Percentiles rank a stretch among this genome's conserved stretches.
Conservation (phyloP, 2,888 invertebrate species). For the Agrochola circellaris region DNA sequence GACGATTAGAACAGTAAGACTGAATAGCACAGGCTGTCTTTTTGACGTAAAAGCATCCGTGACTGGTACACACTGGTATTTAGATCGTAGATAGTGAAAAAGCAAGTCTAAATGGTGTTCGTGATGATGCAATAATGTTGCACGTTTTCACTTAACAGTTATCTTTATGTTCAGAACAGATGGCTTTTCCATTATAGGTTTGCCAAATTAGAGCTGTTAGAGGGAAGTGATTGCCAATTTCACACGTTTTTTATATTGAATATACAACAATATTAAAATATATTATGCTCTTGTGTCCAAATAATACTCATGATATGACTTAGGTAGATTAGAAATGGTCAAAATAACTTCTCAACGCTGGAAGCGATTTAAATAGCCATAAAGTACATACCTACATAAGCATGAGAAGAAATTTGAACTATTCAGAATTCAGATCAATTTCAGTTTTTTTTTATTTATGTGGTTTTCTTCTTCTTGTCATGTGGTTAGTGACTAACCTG, state of each 20-base stretch:
- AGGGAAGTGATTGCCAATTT: constrained; percentile 10
- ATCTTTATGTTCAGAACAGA: constrained; percentile 34
- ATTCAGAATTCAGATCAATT: constrained; percentile 24
- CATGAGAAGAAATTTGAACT: constrained; percentile 1
- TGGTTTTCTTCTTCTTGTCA: no score
- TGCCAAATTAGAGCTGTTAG: constrained; percentile 13
- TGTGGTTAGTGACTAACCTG: no score
- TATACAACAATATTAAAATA: background rate
- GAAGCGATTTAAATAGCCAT: background rate
- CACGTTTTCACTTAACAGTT: constrained; percentile 43
- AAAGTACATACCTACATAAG: background rate
- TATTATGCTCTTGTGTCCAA: background rate
- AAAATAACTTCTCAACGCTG: background rate
- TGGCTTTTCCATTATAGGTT: constrained; percentile 16
- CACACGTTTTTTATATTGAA: background rate
- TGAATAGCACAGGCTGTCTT: constrained; percentile 24
- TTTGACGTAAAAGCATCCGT: constrained; percentile 40
- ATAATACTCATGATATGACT: background rate
- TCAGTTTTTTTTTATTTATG: no score
- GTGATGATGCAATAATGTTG: constrained; percentile 26
- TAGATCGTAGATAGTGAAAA: constrained; percentile 48
- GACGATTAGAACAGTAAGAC: background rate
- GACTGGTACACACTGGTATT: constrained; percentile 61
- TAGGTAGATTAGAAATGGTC: background rate
- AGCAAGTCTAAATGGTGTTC: constrained; percentile 28